Conservation (phyloP, 2,888 invertebrate species). For the Andrena dorsata region DNA sequence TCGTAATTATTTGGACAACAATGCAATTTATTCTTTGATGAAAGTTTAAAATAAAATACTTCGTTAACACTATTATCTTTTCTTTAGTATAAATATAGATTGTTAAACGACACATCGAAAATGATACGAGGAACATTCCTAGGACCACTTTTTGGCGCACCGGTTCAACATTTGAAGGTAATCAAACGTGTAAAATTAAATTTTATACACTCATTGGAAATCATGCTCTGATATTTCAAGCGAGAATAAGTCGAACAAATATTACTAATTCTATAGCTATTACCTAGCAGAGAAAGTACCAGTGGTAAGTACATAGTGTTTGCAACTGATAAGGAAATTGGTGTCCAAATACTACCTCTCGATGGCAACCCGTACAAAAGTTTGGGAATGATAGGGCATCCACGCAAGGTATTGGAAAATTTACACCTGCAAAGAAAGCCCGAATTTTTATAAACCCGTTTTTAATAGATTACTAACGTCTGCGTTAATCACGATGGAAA, state of each 20-base stretch:
- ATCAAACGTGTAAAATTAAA: background rate
- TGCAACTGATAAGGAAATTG: slow-evolving; percentile 88
- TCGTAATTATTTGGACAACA: background rate
- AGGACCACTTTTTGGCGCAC: slow-evolving; percentile 89
- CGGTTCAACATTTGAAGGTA: slow-evolving; percentile 86
- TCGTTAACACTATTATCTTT: background rate
- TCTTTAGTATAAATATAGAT: slow-evolving; percentile 88
- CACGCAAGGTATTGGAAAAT: slow-evolving; percentile 86
- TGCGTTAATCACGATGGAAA: slow-evolving; percentile 85
- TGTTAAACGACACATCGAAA: slow-evolving; percentile 88
- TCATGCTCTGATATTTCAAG: background rate
- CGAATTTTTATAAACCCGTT: background rate
- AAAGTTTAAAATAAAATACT: background rate
- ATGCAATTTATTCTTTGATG: background rate
- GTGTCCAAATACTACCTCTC: slow-evolving; percentile 89
- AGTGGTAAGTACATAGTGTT: slow-evolving; percentile 87
- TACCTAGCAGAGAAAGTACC: slow-evolving; percentile 79
- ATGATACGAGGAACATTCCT: slow-evolving; percentile 89
- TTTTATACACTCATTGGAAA: background rate
- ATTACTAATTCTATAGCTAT: slow-evolving; percentile 74
- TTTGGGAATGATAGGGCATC: slow-evolving; percentile 88
- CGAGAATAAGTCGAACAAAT: background rate
- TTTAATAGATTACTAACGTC: slow-evolving; percentile 82
- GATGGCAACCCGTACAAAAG: slow-evolving; percentile 92
- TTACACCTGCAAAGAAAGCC: background rate